A percentile compares a stretch with the other conserved stretches of the same genome.
phyloP scores from a whole-genome alignment of 2,113 vertebrate species.

The Psittacus erithacus region DNA sequence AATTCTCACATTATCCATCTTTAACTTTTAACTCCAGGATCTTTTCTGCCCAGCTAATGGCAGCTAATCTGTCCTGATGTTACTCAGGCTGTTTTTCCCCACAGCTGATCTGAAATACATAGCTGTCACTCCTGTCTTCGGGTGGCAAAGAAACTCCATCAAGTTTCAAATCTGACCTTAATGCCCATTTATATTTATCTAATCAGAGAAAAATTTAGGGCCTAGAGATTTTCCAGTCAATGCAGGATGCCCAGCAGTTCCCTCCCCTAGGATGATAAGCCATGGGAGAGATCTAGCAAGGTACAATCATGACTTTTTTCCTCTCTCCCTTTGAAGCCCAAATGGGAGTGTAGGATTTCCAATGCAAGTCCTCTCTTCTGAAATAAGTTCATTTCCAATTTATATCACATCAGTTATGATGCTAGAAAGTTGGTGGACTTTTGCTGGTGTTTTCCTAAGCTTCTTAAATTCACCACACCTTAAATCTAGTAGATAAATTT shows the following conservation, averaged over 20 bases:
- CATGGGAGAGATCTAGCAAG: not conserved
- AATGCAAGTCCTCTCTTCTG: not conserved
- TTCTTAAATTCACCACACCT: constrained; percentile 63
- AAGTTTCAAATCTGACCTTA: not conserved
- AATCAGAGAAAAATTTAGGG: not conserved
- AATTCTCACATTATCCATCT: not conserved
- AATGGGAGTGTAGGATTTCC: not conserved
- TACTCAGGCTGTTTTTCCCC: not conserved
- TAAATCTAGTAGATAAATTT: constrained; percentile 71
- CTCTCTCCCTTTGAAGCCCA: not conserved
- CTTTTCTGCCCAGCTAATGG: not conserved
- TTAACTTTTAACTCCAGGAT: not conserved
- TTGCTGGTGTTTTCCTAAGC: constrained; percentile 63
- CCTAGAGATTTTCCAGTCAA: not conserved
- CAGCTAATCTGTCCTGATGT: not conserved
- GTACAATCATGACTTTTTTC: not conserved
- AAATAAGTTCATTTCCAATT: constrained; percentile 2
- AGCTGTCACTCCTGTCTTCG: not conserved
- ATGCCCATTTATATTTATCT: not conserved
- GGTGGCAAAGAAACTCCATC: accelerated
- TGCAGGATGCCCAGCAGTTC: not conserved
- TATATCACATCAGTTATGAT: not conserved
- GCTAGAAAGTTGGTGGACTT: constrained; percentile 42
- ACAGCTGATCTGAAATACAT: not conserved
- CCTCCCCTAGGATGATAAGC: not conserved